phyloP scores from a whole-genome alignment of 2,797 vertebrate genomes.

The Lagocephalus sceleratus region DNA sequence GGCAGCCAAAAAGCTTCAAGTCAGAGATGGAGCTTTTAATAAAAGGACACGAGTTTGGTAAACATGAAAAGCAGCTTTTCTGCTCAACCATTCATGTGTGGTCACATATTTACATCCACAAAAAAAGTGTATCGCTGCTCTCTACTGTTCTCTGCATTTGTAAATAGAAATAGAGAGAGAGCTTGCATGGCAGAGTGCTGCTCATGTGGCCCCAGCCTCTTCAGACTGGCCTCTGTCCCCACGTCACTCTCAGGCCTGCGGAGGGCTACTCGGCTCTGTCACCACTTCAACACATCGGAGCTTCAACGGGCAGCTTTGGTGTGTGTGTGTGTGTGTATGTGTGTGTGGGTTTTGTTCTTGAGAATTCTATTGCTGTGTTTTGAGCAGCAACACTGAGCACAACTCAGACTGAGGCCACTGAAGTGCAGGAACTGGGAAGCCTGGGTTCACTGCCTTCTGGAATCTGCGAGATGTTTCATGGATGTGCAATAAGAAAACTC shows the following conservation, averaged over 20 bases:
- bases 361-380: too few species aligned
- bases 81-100: constrained; percentile 12
- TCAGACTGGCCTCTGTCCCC: constrained; percentile 37
- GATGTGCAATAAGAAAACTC: too few species aligned
- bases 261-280: constrained; percentile 13
- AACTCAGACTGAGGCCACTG: too few species aligned
- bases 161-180: constrained; percentile 11
- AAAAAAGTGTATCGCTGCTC: too few species aligned
- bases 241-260: constrained; percentile 16
- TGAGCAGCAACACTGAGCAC: too few species aligned
- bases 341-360: too few species aligned
- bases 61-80: constrained; percentile 17
- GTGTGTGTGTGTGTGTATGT: too few species aligned
- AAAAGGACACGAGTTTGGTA: not conserved
- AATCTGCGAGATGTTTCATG: too few species aligned
- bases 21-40: constrained; percentile 30
- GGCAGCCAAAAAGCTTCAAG: constrained; percentile 40
- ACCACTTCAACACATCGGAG: constrained; percentile 5
- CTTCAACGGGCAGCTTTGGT: not conserved
- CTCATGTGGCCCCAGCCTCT: constrained; percentile 26
- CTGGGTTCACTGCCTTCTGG: too few species aligned
- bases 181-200: constrained; percentile 41
- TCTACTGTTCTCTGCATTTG: too few species aligned
- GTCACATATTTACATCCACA: not conserved
- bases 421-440: too few species aligned